Percentiles rank a stretch among this genome's conserved stretches.
phyloP scores from a whole-genome alignment of 2,113 vertebrate species.

The Oceanodroma tethys region DNA sequence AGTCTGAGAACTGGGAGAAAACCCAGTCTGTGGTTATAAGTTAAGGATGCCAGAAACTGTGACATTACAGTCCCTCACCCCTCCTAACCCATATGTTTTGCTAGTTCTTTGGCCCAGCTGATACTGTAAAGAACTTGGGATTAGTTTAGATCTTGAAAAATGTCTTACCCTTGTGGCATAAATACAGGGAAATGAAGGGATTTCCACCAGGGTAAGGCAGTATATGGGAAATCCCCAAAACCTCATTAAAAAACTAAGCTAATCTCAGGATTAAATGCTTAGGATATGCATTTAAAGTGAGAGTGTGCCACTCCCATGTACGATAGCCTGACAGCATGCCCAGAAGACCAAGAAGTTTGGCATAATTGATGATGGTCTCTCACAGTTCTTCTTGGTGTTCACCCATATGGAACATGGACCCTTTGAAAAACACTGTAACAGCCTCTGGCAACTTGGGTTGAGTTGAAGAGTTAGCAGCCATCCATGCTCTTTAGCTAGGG shows the following conservation, averaged over 20 bases:
- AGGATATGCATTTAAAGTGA: background rate
- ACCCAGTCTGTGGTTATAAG: background rate
- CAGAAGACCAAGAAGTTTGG: background rate
- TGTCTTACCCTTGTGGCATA: background rate
- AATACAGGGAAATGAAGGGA: background rate
- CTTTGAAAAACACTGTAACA: background rate
- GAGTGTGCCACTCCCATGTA: background rate
- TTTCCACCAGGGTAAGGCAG: background rate
- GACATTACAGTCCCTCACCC: rapidly evolving
- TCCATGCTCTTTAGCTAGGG: background rate
- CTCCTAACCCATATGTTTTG: background rate
- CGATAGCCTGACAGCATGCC: background rate
- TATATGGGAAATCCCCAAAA: background rate
- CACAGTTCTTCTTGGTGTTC: background rate
- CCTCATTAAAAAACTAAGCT: background rate
- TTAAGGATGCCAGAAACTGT: background rate
- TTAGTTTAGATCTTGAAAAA: background rate
- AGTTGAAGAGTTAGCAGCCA: background rate
- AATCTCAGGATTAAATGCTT: background rate
- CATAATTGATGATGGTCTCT: background rate
- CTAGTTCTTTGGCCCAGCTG: background rate
- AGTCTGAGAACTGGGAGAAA: background rate
- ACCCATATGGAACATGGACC: background rate
- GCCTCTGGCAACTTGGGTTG: background rate
- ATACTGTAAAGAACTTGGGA: background rate